Conservation (phyloP, 2,888 invertebrate genomes). For the Adela reaumurella region DNA sequence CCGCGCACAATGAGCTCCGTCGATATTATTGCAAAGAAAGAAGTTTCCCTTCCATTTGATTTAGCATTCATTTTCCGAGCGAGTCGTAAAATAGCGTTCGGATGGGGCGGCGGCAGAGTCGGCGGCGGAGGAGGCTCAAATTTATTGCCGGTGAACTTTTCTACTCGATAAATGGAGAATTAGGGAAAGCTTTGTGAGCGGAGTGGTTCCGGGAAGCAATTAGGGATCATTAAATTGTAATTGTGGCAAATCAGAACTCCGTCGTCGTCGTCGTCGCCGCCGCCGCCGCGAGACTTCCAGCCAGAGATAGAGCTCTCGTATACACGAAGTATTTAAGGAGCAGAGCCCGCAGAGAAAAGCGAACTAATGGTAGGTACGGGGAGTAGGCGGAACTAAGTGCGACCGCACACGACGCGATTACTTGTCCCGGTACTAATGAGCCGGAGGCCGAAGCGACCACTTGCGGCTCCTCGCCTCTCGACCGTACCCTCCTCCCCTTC, state of each 20-base stretch:
- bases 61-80: slow-evolving; percentile 17
- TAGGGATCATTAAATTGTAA: neutral
- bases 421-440: too few relatives aligned
- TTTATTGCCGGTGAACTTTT: neutral
- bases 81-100: slow-evolving; percentile 9
- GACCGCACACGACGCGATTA: too few relatives aligned
- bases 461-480: too few relatives aligned
- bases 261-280: too few relatives aligned
- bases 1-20: slow-evolving; percentile 37
- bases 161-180: neutral
- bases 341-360: neutral
- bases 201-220: neutral
- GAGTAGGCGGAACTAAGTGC: too few relatives aligned
- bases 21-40: slow-evolving; percentile 24
- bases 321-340: neutral
- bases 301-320: neutral
- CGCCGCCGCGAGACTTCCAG: neutral
- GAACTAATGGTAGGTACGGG: too few relatives aligned
- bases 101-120: neutral
- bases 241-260: neutral
- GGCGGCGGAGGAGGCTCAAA: neutral
- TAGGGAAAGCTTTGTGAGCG: neutral
- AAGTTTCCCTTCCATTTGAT: slow-evolving; percentile 20
- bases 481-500: too few relatives aligned
- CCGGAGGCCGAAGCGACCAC: too few relatives aligned